These are phyloP conservation scores for Pyrochroa serraticornis DNA, from an alignment of 2,888 invertebrate species.

Conservation along the genomic window DNA sequence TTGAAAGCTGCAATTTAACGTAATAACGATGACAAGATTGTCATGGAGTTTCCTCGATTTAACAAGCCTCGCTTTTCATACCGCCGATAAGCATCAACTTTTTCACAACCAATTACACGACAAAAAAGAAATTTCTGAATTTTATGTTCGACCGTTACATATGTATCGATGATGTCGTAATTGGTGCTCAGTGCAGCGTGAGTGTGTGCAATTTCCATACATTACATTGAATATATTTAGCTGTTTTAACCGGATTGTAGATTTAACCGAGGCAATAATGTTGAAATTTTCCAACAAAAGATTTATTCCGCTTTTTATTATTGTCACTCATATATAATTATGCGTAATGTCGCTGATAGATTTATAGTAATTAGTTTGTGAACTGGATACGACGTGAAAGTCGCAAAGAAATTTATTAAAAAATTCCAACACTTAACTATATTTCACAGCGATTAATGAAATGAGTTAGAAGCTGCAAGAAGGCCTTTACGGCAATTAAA, in stretches of 20 bases:
- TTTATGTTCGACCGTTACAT: too few relatives aligned
- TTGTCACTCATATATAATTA: conserved; percentile 26
- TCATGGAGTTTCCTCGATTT: conserved; percentile 9
- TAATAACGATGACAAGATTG: conserved; percentile 19
- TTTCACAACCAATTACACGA: conserved; percentile 2
- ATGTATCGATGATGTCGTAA: conserved; percentile 18
- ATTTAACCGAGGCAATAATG: conserved; percentile 18
- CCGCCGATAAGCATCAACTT: conserved; percentile 1
- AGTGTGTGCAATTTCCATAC: conserved; percentile 19
- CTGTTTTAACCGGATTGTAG: conserved; percentile 12
- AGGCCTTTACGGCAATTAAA: neutral
- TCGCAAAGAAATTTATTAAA: too few relatives aligned
- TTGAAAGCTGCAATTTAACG: conserved; percentile 16
- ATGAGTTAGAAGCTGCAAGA: neutral
- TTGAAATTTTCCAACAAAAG: conserved; percentile 22
- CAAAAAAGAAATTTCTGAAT: conserved; percentile 3
- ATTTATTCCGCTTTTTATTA: conserved; percentile 18
- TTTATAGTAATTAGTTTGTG: conserved; percentile 16
- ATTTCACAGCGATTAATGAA: neutral
- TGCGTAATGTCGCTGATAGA: conserved; percentile 20
- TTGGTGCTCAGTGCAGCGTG: conserved; percentile 24
- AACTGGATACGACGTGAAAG: neutral
- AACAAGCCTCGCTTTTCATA: conserved; percentile 14
- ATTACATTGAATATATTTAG: conserved; percentile 14
- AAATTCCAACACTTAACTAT: neutral